These are phyloP conservation scores for Vidua chalybeata DNA, from an alignment of 2,113 vertebrate genomes.

Conservation along the genomic window DNA sequence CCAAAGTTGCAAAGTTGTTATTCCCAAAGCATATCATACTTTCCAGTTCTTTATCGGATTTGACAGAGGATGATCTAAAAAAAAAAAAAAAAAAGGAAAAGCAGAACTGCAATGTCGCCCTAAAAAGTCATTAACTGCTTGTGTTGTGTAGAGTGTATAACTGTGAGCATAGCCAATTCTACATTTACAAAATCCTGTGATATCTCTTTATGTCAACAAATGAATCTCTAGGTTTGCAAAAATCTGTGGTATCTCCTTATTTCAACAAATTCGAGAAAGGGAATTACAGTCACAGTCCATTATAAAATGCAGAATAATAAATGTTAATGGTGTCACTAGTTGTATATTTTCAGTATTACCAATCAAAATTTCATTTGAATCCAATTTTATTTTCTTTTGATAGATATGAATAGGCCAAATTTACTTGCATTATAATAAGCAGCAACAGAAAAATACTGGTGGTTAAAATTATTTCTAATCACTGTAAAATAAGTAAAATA, in stretches of 20 bases:
- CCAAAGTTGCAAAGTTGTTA: not conserved
- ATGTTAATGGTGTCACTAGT: not conserved
- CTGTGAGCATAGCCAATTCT: not conserved
- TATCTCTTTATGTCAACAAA: not conserved
- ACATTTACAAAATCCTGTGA: not conserved
- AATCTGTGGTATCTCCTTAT: not conserved
- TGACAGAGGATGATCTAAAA: constrained; percentile 29
- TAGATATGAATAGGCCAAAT: not conserved
- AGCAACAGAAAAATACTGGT: not conserved
- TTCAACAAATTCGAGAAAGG: not conserved
- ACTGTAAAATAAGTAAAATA: not conserved
- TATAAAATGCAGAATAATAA: not conserved
- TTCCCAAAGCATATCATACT: constrained; percentile 16
- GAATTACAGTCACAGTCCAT: not conserved
- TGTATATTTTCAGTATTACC: not conserved
- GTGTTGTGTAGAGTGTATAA: not conserved
- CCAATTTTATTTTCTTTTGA: not conserved
- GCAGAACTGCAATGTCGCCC: constrained; percentile 1
- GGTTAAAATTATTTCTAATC: not conserved
- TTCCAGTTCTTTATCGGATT: constrained; percentile 4
- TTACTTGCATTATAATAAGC: not conserved
- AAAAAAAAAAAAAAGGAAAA: not conserved
- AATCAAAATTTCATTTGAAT: not conserved
- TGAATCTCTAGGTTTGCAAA: not conserved
- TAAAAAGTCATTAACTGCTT: constrained; percentile 25